Conservation (phyloP, 2,113 vertebrate species). For the Calyptomena viridis region DNA sequence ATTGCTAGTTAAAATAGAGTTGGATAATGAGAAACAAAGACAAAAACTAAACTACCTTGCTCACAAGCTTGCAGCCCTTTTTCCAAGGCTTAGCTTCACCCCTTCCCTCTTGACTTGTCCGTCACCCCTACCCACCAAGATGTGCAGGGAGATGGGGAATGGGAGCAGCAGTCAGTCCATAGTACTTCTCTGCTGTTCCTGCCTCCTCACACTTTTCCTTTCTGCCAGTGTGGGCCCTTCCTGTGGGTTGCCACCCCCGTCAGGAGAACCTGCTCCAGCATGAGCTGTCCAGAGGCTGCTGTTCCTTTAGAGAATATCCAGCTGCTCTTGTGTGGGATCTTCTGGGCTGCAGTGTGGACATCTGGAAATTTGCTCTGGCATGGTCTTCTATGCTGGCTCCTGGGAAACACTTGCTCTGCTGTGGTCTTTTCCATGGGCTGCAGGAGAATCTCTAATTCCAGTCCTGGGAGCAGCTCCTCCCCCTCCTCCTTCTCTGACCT, state of each 20-base stretch:
- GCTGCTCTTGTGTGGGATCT: neutral
- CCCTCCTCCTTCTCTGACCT: neutral
- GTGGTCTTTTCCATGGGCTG: neutral
- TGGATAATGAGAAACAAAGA: neutral
- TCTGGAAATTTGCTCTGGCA: rapidly evolving
- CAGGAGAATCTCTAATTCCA: neutral
- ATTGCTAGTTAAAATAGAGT: neutral
- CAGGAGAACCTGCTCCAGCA: neutral
- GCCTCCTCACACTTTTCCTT: neutral
- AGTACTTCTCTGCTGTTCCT: neutral
- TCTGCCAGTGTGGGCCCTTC: neutral
- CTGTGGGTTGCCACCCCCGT: neutral
- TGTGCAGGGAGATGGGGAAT: neutral
- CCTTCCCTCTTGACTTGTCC: rapidly evolving
- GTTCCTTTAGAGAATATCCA: neutral
- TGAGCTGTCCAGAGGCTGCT: neutral
- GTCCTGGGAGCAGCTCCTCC: neutral
- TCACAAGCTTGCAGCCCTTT: neutral
- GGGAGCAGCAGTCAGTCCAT: no score
- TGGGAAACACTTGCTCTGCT: neutral
- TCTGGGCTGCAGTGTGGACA: neutral
- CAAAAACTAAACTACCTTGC: neutral
- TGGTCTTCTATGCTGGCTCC: neutral
- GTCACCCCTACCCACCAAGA: rapidly evolving
- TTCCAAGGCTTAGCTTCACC: neutral